Conservation (phyloP, 23 tunicate genomes). For the Aplidium turbinatum region DNA sequence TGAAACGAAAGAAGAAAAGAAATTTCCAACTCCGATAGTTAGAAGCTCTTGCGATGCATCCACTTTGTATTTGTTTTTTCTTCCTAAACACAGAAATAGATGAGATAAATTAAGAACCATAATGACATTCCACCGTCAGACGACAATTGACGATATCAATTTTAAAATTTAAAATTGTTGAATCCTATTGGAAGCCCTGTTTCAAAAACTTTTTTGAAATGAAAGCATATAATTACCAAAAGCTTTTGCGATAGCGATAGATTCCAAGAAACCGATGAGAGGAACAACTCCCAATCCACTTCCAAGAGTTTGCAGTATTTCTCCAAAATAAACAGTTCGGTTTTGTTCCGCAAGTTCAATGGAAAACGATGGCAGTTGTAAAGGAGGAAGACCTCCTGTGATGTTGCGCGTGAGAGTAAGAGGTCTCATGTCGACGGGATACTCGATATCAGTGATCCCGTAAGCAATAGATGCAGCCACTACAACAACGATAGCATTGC, state of each 20-base stretch:
- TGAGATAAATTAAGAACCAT: too few species aligned
- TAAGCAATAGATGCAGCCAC: slow-evolving; percentile 56
- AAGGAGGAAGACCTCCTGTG: slow-evolving; percentile 62
- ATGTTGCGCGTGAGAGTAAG: slow-evolving; percentile 67
- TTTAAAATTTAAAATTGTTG: too few species aligned
- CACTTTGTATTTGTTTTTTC: slow-evolving; percentile 72
- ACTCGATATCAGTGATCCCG: slow-evolving; percentile 54
- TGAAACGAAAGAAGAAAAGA: slow-evolving; percentile 51
- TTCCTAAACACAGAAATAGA: slow-evolving; percentile 23
- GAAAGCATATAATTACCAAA: slow-evolving; percentile 41
- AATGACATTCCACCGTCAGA: too few species aligned
- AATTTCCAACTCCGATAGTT: slow-evolving; percentile 69
- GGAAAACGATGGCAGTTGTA: slow-evolving; percentile 45
- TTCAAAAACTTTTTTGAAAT: too few species aligned
- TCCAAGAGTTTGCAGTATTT: slow-evolving; percentile 42
- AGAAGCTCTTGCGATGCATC: slow-evolving; percentile 74
- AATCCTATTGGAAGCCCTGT: too few species aligned
- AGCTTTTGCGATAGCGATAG: slow-evolving; percentile 90
- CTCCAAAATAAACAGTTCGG: slow-evolving; percentile 44
- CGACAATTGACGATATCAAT: too few species aligned
- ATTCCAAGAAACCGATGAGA: slow-evolving; percentile 79
- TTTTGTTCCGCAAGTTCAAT: slow-evolving; percentile 41
- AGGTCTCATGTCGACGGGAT: slow-evolving; percentile 46
- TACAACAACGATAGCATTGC: slow-evolving; percentile 71
- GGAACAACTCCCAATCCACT: slow-evolving; percentile 83